phyloP scores from a whole-genome alignment of 2,113 vertebrate species.

The Corythoichthys intestinalis region DNA sequence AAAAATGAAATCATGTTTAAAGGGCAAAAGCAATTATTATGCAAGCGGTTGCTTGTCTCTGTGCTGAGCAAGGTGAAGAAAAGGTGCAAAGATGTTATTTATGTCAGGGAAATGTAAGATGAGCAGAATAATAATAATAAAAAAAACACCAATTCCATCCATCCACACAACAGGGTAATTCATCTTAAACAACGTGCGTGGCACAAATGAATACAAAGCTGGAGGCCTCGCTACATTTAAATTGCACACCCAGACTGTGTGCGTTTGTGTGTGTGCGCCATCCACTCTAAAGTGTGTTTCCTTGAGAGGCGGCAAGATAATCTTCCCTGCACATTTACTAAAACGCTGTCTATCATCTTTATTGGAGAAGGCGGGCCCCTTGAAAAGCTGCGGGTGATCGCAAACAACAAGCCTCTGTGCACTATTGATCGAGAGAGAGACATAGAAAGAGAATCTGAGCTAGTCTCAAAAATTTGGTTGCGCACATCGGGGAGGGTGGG shows the following conservation, averaged over 20 bases:
- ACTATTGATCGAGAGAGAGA: constrained; percentile 56
- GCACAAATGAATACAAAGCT: constrained; percentile 47
- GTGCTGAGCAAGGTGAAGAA: background rate
- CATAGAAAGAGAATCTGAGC: constrained; percentile 46
- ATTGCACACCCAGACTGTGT: constrained; percentile 33
- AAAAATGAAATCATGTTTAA: background rate
- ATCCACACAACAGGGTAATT: constrained; percentile 36
- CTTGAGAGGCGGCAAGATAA: constrained; percentile 27
- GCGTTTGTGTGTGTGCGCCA: constrained; percentile 6
- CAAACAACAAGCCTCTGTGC: constrained; percentile 13
- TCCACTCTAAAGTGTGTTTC: constrained; percentile 11
- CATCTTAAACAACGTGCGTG: constrained; percentile 32
- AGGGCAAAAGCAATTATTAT: background rate
- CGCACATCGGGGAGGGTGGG: constrained; percentile 32
- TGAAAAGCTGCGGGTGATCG: constrained; percentile 22
- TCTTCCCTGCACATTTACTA: constrained; percentile 29
- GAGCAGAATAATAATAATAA: constrained; percentile 20
- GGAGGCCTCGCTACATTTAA: constrained; percentile 31
- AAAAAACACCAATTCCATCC: constrained; percentile 27
- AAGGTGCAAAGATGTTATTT: constrained; percentile 19
- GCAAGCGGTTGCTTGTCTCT: background rate
- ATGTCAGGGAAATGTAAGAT: constrained; percentile 30
- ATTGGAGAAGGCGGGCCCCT: constrained; percentile 17
- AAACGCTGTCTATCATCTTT: constrained; percentile 30
- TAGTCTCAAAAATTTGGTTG: constrained; percentile 63